Evolutionary conservation across 1,140 invertebrate species (phyloP), one percentile per base, ranked within the genome.

Genomic region (Scaptodrosophila lebanonensis): DNA sequence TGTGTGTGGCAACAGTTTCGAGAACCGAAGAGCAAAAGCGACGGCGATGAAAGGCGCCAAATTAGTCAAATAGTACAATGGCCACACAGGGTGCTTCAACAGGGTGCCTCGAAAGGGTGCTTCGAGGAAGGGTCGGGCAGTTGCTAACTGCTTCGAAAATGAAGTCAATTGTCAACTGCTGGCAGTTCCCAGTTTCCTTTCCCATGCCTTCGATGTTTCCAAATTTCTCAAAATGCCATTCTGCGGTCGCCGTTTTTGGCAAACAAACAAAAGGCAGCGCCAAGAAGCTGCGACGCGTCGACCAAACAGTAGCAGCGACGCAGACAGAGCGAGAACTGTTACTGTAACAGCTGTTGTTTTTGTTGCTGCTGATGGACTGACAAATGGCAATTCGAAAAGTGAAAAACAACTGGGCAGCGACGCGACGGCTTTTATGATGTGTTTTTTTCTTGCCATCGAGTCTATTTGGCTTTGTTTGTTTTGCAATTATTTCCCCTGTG

Each of bases 401-500:
- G 62, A 63, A 25, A 25, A n/a, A 35, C 51, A 50, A 54, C 56
- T 58, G 50, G 59, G 63, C 69, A 71, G 49, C 27, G 22, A 20
- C 52, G 52, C 65, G 68, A 68, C 51, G 48, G 65, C 68, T 75
- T 66, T 75, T 69, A 54, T 66, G 71, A 73, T 79, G 65, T 77
- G n/a, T 66, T 62, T 35, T 48, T 29, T 22, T 30, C 32, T 54
- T 54, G 38, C 35, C 17, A 36, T 35, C 22, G 22, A 8, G 48
- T 62, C 47, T 35, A 32, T 49, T 53, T 32, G 12, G 16, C 38
- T 51, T 50, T 61, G 70, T 68, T 76, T 76, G 64, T 25, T 68
- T 65, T 79, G 75, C 75, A 79, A 79, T 77, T 77, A 68, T 79
- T 73, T 77, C 60, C 64, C 64, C 73, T 82, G 61, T 42, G 59